phyloP scores from a whole-genome alignment of 2,113 vertebrate species.

The Dasyprocta punctata region DNA sequence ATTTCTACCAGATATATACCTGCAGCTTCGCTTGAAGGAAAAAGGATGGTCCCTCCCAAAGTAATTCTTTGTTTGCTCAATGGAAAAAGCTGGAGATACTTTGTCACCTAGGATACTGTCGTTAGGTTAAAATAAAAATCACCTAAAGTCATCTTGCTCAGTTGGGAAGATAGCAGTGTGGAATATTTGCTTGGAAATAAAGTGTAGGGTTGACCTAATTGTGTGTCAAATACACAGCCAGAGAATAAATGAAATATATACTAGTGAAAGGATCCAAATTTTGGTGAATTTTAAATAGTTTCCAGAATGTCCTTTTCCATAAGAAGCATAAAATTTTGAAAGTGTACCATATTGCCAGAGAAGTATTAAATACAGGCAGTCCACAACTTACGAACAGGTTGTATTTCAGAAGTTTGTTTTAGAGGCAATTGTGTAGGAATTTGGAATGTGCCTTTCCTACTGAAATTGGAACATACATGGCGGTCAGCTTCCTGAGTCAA shows the following conservation, averaged over 20 bases:
- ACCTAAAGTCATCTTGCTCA: background rate
- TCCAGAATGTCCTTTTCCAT: constrained; percentile 58
- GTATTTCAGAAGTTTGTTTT: constrained; percentile 57
- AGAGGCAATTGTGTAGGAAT: background rate
- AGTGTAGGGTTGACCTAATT: background rate
- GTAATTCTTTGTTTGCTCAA: background rate
- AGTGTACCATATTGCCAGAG: constrained; percentile 5
- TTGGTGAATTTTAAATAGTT: constrained; percentile 58
- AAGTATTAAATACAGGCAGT: constrained; percentile 41
- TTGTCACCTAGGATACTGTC: background rate
- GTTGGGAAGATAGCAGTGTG: fast-evolving
- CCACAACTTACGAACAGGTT: constrained; percentile 29
- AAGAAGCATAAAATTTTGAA: constrained; percentile 45
- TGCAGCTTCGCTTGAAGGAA: background rate
- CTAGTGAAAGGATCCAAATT: constrained; percentile 37
- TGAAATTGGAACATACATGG: background rate
- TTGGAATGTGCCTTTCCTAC: background rate
- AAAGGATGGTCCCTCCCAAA: background rate
- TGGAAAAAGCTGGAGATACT: fast-evolving
- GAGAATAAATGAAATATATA: constrained; percentile 1
- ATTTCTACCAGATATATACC: background rate
- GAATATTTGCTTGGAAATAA: background rate
- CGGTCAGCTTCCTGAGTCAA: background rate
- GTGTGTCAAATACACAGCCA: background rate
- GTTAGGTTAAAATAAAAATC: background rate